A percentile compares a stretch with the other conserved stretches of the same genome.
Evolutionary conservation across 2,797 vertebrate species (phyloP).

Genomic region (Sternotherus odoratus): DNA sequence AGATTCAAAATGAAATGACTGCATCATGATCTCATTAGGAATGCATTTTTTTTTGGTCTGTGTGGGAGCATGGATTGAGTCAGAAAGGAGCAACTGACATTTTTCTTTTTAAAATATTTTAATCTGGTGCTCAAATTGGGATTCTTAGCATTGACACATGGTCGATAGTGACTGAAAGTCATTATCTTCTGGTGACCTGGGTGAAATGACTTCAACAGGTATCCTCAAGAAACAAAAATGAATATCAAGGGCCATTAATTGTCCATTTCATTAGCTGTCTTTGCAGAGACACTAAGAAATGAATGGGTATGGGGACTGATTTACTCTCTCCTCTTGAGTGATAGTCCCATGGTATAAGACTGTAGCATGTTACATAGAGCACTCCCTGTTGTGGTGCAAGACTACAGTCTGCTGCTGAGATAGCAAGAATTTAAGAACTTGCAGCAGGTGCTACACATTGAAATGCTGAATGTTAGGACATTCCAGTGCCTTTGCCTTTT

Average conservation of each 20-base stretch:
- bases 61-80: neutral
- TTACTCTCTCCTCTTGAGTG: neutral
- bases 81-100: neutral
- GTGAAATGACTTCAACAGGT: neutral
- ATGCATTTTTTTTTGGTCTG: neutral
- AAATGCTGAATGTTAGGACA: neutral
- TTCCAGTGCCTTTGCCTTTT: neutral
- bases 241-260: neutral
- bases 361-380: neutral
- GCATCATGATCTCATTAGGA: neutral
- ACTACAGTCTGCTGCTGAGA: neutral
- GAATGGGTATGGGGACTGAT: neutral
- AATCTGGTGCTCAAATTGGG: neutral
- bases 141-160: neutral
- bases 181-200: neutral
- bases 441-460: neutral
- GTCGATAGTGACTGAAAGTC: neutral
- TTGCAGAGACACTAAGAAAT: neutral
- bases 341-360: neutral
- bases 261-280: neutral
- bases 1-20: neutral
- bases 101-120: neutral
- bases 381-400: neutral
- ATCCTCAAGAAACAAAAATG: neutral
- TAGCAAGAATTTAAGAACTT: neutral